These are phyloP conservation scores for Bufo gargarizans DNA, from an alignment of 2,113 vertebrate genomes.

Conservation along the genomic window DNA sequence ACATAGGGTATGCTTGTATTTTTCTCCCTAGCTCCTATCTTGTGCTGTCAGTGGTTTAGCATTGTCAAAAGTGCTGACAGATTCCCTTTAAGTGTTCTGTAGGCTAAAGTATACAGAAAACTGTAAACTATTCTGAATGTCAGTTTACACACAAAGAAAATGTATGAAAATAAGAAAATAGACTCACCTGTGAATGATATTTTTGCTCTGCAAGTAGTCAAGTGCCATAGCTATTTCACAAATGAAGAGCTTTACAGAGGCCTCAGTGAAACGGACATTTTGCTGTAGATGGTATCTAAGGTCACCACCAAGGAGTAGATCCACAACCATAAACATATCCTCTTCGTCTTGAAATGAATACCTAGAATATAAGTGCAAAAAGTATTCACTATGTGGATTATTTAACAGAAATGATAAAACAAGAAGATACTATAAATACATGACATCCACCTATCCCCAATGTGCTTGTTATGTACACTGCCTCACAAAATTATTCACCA, in stretches of 20 bases:
- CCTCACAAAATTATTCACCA: no score
- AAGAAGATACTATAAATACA: no score
- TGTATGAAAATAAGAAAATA: neutral
- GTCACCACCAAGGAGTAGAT: constrained; percentile 93
- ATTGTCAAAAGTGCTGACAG: no score
- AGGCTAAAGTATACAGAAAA: neutral
- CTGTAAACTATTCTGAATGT: neutral
- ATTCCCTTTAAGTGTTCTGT: no score
- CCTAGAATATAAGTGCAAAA: constrained; percentile 68
- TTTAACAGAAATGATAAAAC: neutral
- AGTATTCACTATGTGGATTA: neutral
- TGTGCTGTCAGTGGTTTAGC: no score
- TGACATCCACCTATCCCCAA: no score
- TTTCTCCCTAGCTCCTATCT: no score
- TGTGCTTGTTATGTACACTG: no score
- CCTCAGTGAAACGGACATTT: constrained; percentile 89
- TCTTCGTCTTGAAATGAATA: constrained; percentile 98
- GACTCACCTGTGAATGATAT: constrained; percentile 93
- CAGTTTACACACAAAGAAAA: neutral
- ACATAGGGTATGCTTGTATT: no score
- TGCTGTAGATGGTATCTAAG: constrained; percentile 97
- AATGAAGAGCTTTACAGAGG: constrained; percentile 89
- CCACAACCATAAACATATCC: constrained; percentile 99
- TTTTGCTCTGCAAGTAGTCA: constrained; percentile 87
- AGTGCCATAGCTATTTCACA: constrained; percentile 90